Percentiles rank a stretch among this genome's conserved stretches.
phyloP scores from a whole-genome alignment of 2,797 vertebrate species.

The Momotus momota region DNA sequence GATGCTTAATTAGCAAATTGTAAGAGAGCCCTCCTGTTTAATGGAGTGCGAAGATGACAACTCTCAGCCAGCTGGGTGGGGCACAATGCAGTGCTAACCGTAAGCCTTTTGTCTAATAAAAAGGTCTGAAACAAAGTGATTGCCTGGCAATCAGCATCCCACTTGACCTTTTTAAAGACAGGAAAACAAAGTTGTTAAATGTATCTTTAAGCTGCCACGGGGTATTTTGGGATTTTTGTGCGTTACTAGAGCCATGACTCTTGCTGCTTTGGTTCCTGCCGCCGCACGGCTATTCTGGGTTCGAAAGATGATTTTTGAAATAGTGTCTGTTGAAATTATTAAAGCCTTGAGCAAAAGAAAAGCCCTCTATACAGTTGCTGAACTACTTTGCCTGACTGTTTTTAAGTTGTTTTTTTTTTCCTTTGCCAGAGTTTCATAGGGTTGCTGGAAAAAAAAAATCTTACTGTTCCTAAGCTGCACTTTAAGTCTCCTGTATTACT shows the following conservation, averaged over 20 bases:
- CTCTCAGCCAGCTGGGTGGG: constrained; percentile 63
- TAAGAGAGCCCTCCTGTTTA: constrained; percentile 17
- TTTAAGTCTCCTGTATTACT: constrained; percentile 43
- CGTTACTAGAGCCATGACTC: not conserved
- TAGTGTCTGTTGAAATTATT: not conserved
- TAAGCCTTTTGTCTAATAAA: constrained; percentile 69
- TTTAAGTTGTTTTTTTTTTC: not conserved
- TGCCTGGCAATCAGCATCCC: constrained; percentile 51
- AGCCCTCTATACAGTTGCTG: not conserved
- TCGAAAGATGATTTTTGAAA: not conserved
- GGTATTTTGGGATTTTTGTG: not conserved
- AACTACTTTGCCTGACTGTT: not conserved
- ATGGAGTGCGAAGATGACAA: constrained; percentile 19
- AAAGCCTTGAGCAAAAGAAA: not conserved
- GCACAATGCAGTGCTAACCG: constrained; percentile 60
- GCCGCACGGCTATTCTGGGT: not conserved
- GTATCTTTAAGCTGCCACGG: not conserved
- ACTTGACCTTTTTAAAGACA: constrained; percentile 33
- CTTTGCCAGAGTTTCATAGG: constrained; percentile 13
- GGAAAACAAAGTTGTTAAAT: constrained; percentile 9
- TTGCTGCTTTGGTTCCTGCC: not conserved
- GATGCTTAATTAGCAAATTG: constrained; percentile 34
- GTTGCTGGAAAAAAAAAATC: constrained; percentile 11
- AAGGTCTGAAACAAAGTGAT: constrained; percentile 45
- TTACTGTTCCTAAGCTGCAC: not conserved